A percentile compares a stretch with the other conserved stretches of the same genome.
Evolutionary conservation across 2,113 vertebrate species (phyloP).

Genomic region (Sceloporus undulatus): DNA sequence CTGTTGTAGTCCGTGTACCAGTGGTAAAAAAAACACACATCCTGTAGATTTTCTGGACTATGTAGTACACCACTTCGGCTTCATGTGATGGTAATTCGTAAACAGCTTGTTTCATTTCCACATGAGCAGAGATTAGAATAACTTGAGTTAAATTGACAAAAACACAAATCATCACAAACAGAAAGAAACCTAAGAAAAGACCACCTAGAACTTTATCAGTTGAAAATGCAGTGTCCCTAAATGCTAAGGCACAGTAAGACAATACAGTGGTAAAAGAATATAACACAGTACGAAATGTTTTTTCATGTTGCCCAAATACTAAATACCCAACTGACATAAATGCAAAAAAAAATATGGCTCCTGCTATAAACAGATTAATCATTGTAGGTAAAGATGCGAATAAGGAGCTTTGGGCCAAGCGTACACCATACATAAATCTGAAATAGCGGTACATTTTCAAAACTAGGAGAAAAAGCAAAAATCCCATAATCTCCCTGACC

Average conservation of each 20-base stretch:
- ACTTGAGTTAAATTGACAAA: slow-evolving; percentile 70
- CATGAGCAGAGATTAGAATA: slow-evolving; percentile 66
- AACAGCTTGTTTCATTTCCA: slow-evolving; percentile 52
- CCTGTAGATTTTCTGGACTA: slow-evolving; percentile 42
- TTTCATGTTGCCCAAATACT: slow-evolving; percentile 75
- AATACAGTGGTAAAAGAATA: slow-evolving; percentile 65
- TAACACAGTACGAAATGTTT: slow-evolving; percentile 59
- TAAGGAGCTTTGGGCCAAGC: slow-evolving; percentile 65
- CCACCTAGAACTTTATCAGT: slow-evolving; percentile 53
- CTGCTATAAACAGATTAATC: slow-evolving; percentile 57
- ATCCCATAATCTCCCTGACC: slow-evolving; percentile 54
- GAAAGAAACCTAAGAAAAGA: slow-evolving; percentile 69
- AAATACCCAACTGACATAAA: slow-evolving; percentile 69
- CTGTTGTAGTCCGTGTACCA: neutral
- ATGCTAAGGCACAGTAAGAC: slow-evolving; percentile 68
- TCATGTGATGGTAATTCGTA: slow-evolving; percentile 67
- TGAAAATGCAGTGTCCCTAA: slow-evolving; percentile 56
- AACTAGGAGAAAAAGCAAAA: slow-evolving; percentile 66
- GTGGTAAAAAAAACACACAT: neutral
- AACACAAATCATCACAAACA: slow-evolving; percentile 69
- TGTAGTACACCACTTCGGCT: slow-evolving; percentile 52
- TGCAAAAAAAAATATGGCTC: slow-evolving; percentile 54
- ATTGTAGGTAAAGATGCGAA: slow-evolving; percentile 53
- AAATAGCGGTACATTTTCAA: slow-evolving; percentile 73
- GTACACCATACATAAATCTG: slow-evolving; percentile 58